phyloP scores from a whole-genome alignment of 2,888 invertebrate genomes.

The Macrophya alboannulata region DNA sequence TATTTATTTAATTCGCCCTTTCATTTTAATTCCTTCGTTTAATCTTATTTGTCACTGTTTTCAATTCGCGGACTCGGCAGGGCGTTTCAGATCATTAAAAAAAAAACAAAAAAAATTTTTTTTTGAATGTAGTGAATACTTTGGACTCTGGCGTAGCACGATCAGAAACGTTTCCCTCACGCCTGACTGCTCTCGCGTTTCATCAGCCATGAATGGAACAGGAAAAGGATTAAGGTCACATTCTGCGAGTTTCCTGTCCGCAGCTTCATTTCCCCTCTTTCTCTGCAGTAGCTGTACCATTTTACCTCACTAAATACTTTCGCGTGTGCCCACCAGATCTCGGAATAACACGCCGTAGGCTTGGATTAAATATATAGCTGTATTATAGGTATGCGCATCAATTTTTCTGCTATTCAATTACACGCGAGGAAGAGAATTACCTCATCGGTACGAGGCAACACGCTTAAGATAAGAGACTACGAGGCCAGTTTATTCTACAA shows the following conservation, averaged over 20 bases:
- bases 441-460: no score
- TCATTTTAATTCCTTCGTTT: constrained; percentile 9
- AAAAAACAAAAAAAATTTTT: constrained; percentile 3
- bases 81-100: background rate
- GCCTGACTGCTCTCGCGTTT: constrained; percentile 19
- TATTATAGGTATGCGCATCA: background rate
- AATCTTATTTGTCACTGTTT: background rate
- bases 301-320: background rate
- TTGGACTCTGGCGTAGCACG: background rate
- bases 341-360: background rate
- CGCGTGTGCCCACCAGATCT: background rate
- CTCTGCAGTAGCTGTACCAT: background rate
- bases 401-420: background rate
- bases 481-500: background rate
- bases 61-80: background rate
- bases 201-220: constrained; percentile 42
- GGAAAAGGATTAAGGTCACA: constrained; percentile 47
- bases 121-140: background rate
- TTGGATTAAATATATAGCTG: no score
- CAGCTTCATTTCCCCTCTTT: background rate
- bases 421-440: no score
- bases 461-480: no score
- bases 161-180: constrained; percentile 16
- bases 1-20: background rate
- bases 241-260: constrained; percentile 32